phyloP scores from a whole-genome alignment of 2,113 vertebrate species.

The Xenopus tropicalis region UCB_Xtro_10.0 CM004447.2:54281001-54281500 shows the following conservation, averaged over 20 bases:
- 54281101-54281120: neutral
- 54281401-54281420: too few relatives aligned
- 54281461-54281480: too few relatives aligned
- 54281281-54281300: neutral
- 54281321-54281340: too few relatives aligned
- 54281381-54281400: too few relatives aligned
- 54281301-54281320: too few relatives aligned
- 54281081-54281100: neutral
- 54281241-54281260: slow-evolving; percentile 11
- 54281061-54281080: neutral
- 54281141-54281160: neutral
- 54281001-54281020: neutral
- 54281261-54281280: slow-evolving; percentile 1
- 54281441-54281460: too few relatives aligned
- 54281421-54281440: too few relatives aligned
- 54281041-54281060: neutral
- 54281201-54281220: neutral
- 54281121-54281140: neutral
- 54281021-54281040: neutral
- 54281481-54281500: too few relatives aligned
- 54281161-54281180: slow-evolving; percentile 11
- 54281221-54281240: neutral
- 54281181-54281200: slow-evolving; percentile 16
- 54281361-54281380: too few relatives aligned
- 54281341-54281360: too few relatives aligned